A percentile compares a stretch with the other conserved stretches of the same genome.
Conservation (phyloP, 2,888 invertebrate genomes). For the Itoplectis maculator region DNA sequence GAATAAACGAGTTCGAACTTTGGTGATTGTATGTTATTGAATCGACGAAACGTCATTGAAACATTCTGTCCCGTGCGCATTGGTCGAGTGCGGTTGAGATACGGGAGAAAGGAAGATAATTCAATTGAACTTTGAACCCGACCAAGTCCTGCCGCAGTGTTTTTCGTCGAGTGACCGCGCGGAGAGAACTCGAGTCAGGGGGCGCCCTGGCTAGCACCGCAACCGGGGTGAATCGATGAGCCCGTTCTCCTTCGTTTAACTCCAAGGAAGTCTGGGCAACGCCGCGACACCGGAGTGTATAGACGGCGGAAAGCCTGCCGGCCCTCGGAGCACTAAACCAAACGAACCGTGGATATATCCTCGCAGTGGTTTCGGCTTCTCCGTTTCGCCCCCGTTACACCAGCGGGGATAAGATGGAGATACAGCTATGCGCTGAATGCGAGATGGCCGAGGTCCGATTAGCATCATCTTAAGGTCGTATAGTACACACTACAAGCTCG, state of each 20-base stretch:
- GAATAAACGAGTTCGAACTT: background rate
- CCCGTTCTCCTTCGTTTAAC: slow-evolving; percentile 66
- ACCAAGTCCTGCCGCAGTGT: background rate
- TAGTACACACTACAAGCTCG: slow-evolving; percentile 61
- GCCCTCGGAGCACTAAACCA: slow-evolving; percentile 78
- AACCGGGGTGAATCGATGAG: slow-evolving; percentile 48
- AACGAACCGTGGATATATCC: slow-evolving; percentile 78
- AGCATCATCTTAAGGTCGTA: slow-evolving; percentile 81
- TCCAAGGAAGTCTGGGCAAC: slow-evolving; percentile 50
- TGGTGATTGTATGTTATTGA: background rate
- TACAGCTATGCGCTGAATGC: slow-evolving; percentile 68
- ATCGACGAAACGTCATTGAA: background rate
- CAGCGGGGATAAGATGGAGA: slow-evolving; percentile 63
- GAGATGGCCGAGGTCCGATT: slow-evolving; percentile 75
- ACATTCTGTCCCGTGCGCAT: no score
- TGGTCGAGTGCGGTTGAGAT: no score
- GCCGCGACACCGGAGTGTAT: slow-evolving; percentile 12
- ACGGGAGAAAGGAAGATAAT: background rate
- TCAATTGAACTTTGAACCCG: slow-evolving; percentile 53
- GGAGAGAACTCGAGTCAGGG: slow-evolving; percentile 15
- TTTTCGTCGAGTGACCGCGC: slow-evolving; percentile 20
- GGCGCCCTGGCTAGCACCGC: slow-evolving; percentile 1
- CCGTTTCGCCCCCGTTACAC: slow-evolving; percentile 6
- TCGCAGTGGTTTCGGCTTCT: slow-evolving; percentile 56
- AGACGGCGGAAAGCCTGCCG: slow-evolving; percentile 45